Conservation (phyloP, 37 sponge, comb jelly and placozoan species). For the Agelas oroides region DNA sequence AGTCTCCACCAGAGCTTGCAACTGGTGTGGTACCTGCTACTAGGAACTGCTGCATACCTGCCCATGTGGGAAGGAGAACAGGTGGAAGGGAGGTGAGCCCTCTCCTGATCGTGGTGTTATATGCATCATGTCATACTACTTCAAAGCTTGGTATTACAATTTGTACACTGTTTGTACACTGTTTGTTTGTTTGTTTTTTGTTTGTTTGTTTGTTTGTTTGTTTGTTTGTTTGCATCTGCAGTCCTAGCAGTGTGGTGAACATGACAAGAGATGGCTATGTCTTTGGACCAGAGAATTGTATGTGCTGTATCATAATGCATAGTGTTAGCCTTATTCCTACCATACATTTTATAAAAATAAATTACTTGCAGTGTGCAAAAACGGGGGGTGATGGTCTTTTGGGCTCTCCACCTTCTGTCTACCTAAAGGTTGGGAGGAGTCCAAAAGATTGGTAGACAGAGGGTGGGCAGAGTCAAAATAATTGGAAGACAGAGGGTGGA, state of each 20-base stretch:
- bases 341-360: too few species aligned
- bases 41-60: constrained; percentile 57
- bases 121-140: too few species aligned
- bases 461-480: too few species aligned
- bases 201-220: not conserved
- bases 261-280: constrained; percentile 16
- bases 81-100: constrained; percentile 66
- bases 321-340: too few species aligned
- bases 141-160: too few species aligned
- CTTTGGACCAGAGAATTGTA: not conserved
- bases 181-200: too few species aligned
- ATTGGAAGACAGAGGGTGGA: too few species aligned
- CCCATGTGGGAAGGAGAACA: constrained; percentile 59
- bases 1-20: constrained; percentile 40
- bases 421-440: too few species aligned
- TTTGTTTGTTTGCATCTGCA: not conserved
- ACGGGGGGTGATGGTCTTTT: not conserved
- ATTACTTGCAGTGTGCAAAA: not conserved
- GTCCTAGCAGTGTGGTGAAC: constrained; percentile 39
- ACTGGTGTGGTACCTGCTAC: constrained; percentile 30
- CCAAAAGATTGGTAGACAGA: too few species aligned
- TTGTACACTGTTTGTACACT: too few species aligned
- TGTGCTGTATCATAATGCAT: too few species aligned
- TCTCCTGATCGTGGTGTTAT: not conserved
- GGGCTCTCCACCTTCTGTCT: too few species aligned